These are phyloP conservation scores for Himalopsyche phryganea DNA, from an alignment of 1,140 invertebrate genomes.

Conservation along the genomic window DNA sequence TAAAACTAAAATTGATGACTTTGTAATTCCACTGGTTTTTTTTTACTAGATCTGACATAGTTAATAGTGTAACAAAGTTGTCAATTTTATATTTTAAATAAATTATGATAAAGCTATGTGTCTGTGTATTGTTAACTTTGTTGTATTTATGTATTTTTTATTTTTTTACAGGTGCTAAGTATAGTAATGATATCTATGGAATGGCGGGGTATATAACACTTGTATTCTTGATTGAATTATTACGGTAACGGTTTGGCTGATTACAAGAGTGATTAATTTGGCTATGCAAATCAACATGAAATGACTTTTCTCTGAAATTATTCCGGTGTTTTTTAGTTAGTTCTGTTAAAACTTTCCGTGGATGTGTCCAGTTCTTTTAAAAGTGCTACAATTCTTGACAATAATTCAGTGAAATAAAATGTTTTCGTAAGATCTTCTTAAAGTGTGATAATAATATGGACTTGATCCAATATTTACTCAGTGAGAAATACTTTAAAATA, in stretches of 20 bases:
- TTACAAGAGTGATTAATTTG: too few species aligned
- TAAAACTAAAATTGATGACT: too few species aligned
- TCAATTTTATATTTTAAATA: too few species aligned
- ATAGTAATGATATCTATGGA: background rate
- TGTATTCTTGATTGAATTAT: background rate
- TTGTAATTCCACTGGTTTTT: too few species aligned
- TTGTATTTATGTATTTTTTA: too few species aligned
- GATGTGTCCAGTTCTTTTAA: constrained; percentile 2
- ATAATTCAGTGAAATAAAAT: constrained; percentile 23
- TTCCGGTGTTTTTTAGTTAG: background rate
- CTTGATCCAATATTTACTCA: too few species aligned
- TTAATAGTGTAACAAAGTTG: too few species aligned
- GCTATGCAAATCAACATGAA: background rate
- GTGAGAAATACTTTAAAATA: too few species aligned
- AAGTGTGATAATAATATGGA: background rate
- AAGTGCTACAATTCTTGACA: constrained; percentile 27
- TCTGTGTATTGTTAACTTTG: too few species aligned
- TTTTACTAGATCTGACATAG: too few species aligned
- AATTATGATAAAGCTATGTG: too few species aligned
- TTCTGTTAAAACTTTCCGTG: too few species aligned
- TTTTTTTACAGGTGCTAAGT: background rate
- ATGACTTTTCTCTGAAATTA: constrained; percentile 8
- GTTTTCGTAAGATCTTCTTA: background rate
- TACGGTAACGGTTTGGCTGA: background rate
- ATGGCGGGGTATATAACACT: background rate